phyloP scores from a whole-genome alignment of 2,888 invertebrate species.

The Cyclophora albipunctata region DNA sequence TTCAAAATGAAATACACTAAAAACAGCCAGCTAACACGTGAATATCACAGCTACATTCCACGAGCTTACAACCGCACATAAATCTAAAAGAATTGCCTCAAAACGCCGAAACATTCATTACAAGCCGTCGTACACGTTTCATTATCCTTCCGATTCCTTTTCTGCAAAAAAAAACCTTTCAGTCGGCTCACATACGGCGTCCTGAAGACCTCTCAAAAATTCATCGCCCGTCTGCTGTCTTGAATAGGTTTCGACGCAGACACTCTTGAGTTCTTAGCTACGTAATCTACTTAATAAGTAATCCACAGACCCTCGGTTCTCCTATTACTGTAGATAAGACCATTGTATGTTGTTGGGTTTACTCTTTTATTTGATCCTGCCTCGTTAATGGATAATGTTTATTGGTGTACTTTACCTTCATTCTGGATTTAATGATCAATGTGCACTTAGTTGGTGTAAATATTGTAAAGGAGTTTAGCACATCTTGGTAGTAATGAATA shows the following conservation, averaged over 20 bases:
- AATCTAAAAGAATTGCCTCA: background rate
- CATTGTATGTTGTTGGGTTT: conserved; percentile 21
- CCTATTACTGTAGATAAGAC: conserved; percentile 30
- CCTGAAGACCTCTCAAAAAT: conserved; percentile 70
- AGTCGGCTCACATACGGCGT: conserved; percentile 51
- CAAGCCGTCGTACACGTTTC: conserved; percentile 32
- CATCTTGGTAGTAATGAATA: too few relatives aligned
- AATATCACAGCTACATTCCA: too few relatives aligned
- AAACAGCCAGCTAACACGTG: too few relatives aligned
- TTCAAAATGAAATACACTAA: too few relatives aligned
- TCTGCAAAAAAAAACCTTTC: conserved; percentile 48
- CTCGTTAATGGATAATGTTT: conserved; percentile 1
- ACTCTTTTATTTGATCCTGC: conserved; percentile 3
- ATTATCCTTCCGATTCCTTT: conserved; percentile 62
- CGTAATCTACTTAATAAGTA: conserved; percentile 68
- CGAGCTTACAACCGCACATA: background rate
- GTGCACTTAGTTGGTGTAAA: too few relatives aligned
- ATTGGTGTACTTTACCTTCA: too few relatives aligned
- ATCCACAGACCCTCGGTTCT: conserved; percentile 35
- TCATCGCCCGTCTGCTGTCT: conserved; percentile 68
- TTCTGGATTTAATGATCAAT: too few relatives aligned
- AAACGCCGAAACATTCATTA: conserved; percentile 18
- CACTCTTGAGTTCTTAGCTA: conserved; percentile 35
- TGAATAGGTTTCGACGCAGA: conserved; percentile 53
- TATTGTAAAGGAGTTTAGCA: too few relatives aligned